Base-by-base conservation (phyloP, 2,797 vertebrate species). In the Falco peregrinus region DNA sequence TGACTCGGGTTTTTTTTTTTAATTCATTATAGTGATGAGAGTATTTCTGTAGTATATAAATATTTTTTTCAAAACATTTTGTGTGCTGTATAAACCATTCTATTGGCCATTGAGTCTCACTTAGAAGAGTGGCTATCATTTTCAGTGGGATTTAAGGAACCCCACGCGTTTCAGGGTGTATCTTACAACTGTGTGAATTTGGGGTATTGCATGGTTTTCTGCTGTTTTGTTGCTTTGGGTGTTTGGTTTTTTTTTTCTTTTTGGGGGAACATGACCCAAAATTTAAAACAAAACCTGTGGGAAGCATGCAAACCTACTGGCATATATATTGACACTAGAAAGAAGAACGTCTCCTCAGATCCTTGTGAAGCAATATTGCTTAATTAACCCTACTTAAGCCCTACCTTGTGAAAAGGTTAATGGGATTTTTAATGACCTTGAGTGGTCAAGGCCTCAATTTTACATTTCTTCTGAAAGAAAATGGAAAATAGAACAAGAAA, bases 361-460 rank as follows among this genome's bases (percentile, higher is more conserved):
- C 89, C 89, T 84, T 96, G 92, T 96, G 93, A 97, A 96, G 96
- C 82, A 96, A 88, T 97, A 97, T 94, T 96, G 94, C 92, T 96
- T 97, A 97, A 96, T 97, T 97, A 97, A 97, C 97, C 93, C 96
- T 97, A 97, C 93, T 97, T 97, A 97, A 94, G 97, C 93, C 94
- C 97, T 97, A 97, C 96, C 96, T 97, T 96, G 89, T 95, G 94
- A 80, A 97, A 96, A 97, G 95, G 97, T 97, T 97, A 97, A 97
- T 97, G 96, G 89, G 97, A 96, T 96, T 97, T 97, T 97, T 97
- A 97, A 97, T 97, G 97, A 97, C 96, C 97, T 94, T 97, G 95
- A 94, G 90, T 97, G 96, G 96, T 97, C 96, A 96, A 96, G 96
- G 97, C 97, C 97, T 97, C 97, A 97, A 97, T 97, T 97, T 97